These are phyloP conservation scores for Sericinus montela DNA, from an alignment of 2,888 invertebrate genomes.

Conservation along the genomic window DNA sequence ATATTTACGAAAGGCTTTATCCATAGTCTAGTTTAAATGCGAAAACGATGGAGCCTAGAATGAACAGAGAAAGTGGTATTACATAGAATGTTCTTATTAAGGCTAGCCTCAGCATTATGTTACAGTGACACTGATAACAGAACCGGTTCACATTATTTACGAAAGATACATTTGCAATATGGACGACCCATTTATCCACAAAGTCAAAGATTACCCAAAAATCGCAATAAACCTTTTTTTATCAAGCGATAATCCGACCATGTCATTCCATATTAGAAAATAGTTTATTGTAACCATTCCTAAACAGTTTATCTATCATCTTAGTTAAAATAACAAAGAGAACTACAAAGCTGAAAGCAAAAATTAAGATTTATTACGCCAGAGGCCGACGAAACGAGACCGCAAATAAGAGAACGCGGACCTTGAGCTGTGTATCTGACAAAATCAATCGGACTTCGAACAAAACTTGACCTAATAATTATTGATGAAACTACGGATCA, in stretches of 20 bases:
- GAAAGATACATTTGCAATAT: constrained; percentile 56
- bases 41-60: neutral
- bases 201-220: neutral
- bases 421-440: constrained; percentile 76
- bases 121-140: constrained; percentile 7
- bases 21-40: constrained; percentile 21
- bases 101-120: neutral
- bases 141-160: constrained; percentile 24
- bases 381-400: constrained; percentile 75
- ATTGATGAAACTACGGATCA: constrained; percentile 50
- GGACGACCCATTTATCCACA: constrained; percentile 25
- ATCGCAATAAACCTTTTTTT: no score
- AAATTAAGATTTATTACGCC: constrained; percentile 70
- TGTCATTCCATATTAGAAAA: constrained; percentile 49
- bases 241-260: constrained; percentile 32
- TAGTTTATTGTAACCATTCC: constrained; percentile 48
- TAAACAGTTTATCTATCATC: constrained; percentile 66
- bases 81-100: constrained; percentile 11
- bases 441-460: constrained; percentile 74
- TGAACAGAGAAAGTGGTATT: constrained; percentile 17
- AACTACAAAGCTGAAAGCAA: constrained; percentile 67
- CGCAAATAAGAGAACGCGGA: constrained; percentile 77
- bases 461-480: constrained; percentile 74
- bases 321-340: constrained; percentile 69
- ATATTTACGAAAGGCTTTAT: constrained; percentile 19